Conservation (phyloP, 1,140 invertebrate genomes). For the Diachasmimorpha longicaudata region DNA sequence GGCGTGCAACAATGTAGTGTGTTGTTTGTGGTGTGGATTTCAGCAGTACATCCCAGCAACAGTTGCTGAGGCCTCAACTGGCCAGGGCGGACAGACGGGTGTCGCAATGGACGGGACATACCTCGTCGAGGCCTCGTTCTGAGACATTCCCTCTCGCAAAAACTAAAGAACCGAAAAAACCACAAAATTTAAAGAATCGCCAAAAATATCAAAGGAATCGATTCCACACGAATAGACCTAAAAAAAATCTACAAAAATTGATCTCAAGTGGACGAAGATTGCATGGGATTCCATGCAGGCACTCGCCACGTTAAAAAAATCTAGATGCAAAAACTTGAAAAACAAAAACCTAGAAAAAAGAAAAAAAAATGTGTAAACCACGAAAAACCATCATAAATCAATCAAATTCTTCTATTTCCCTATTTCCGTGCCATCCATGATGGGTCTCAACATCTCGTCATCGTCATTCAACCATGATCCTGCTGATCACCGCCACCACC, state of each 20-base stretch:
- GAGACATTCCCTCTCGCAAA: conserved; percentile 43
- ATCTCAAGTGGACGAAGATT: not conserved
- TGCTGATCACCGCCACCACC: conserved; percentile 21
- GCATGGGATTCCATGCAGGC: not conserved
- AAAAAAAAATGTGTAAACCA: not conserved
- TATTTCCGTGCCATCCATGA: conserved; percentile 54
- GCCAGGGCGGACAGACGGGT: conserved; percentile 77
- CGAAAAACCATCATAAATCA: conserved; percentile 32
- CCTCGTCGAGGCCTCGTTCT: conserved; percentile 83
- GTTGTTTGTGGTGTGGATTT: conserved; percentile 64
- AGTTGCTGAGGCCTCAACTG: conserved; percentile 66
- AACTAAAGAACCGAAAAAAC: conserved; percentile 1
- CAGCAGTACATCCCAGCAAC: conserved; percentile 84
- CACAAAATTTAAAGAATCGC: conserved; percentile 26
- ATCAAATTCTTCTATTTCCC: conserved; percentile 64
- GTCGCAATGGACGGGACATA: conserved; percentile 81
- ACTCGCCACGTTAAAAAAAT: not conserved
- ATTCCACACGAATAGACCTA: not conserved
- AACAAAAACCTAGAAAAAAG: too few species aligned
- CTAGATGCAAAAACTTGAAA: too few species aligned
- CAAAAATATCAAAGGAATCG: conserved; percentile 1
- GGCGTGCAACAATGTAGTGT: conserved; percentile 63
- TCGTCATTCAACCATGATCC: conserved; percentile 27
- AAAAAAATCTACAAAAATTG: not conserved
- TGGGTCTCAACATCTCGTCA: conserved; percentile 27